Evolutionary conservation across 2,888 invertebrate species (phyloP).

Genomic region (Stenurella melanura): DNA sequence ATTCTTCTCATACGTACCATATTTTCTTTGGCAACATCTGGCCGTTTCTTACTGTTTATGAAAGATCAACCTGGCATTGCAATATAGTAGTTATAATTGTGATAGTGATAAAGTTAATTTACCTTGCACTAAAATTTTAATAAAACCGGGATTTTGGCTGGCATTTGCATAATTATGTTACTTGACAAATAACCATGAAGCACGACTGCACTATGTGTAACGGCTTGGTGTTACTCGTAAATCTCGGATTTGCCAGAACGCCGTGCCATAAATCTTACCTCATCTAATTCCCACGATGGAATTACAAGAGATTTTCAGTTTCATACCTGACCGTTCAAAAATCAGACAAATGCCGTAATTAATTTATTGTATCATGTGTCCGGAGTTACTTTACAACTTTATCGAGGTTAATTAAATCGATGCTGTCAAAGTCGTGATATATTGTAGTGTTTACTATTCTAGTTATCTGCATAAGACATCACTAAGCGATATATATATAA

Average conservation of each 20-base stretch:
- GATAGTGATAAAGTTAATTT: constrained; percentile 19
- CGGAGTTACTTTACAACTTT: constrained; percentile 56
- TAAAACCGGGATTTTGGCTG: constrained; percentile 12
- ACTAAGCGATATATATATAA: constrained; percentile 47
- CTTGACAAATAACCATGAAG: constrained; percentile 28
- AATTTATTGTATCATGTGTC: constrained; percentile 51
- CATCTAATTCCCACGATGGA: constrained; percentile 51
- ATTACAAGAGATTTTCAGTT: constrained; percentile 52
- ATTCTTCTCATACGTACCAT: no score
- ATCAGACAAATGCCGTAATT: constrained; percentile 53
- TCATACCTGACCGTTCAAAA: constrained; percentile 50
- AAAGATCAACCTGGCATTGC: constrained; percentile 5
- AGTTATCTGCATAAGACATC: constrained; percentile 50
- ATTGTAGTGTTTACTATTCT: constrained; percentile 53
- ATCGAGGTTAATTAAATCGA: constrained; percentile 58
- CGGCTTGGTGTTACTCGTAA: constrained; percentile 34
- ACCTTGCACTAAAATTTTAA: constrained; percentile 17
- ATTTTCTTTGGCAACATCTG: no score
- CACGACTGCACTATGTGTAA: constrained; percentile 12
- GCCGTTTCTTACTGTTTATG: no score
- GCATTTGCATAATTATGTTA: constrained; percentile 19
- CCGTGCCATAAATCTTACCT: constrained; percentile 49
- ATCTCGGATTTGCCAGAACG: constrained; percentile 42
- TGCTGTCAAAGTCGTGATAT: constrained; percentile 57
- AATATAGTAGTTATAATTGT: constrained; percentile 9